Conservation (phyloP, 2,888 invertebrate genomes). For the Drosophila hamatofila region DNA sequence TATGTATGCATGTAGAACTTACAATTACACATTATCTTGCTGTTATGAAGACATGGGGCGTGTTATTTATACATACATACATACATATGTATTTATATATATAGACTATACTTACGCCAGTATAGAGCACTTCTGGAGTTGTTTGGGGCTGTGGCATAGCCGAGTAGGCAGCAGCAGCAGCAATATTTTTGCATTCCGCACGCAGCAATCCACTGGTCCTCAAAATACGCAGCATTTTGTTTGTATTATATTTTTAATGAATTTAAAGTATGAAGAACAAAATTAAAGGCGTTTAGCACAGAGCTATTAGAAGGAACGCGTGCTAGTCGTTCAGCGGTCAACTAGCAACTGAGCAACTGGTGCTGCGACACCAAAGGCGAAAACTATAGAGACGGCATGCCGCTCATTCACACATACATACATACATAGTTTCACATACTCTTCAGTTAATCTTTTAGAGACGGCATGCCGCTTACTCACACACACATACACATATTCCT, state of each 20-base stretch:
- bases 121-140: conserved; percentile 91
- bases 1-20: not conserved
- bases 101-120: conserved; percentile 88
- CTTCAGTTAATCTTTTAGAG: no score
- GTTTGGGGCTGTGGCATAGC: conserved; percentile 88
- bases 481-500: no score
- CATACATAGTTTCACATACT: no score
- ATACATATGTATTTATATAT: not conserved
- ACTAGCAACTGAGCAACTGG: conserved; percentile 38
- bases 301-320: conserved; percentile 10
- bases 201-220: conserved; percentile 65
- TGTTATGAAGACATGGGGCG: conserved; percentile 7
- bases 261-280: conserved; percentile 1
- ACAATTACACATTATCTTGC: conserved; percentile 1
- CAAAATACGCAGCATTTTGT: conserved; percentile 77
- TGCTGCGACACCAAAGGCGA: conserved; percentile 13
- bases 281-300: not conserved
- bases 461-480: no score
- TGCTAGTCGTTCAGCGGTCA: conserved; percentile 43
- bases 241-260: conserved; percentile 12
- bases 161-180: conserved; percentile 85
- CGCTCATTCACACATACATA: not conserved
- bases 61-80: not conserved
- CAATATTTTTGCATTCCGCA: conserved; percentile 56
- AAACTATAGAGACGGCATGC: conserved; percentile 13